Evolutionary conservation across 2,113 vertebrate genomes (phyloP), one percentile per base, ranked within the genome.

Genomic region (Leiothrix lutea): DNA sequence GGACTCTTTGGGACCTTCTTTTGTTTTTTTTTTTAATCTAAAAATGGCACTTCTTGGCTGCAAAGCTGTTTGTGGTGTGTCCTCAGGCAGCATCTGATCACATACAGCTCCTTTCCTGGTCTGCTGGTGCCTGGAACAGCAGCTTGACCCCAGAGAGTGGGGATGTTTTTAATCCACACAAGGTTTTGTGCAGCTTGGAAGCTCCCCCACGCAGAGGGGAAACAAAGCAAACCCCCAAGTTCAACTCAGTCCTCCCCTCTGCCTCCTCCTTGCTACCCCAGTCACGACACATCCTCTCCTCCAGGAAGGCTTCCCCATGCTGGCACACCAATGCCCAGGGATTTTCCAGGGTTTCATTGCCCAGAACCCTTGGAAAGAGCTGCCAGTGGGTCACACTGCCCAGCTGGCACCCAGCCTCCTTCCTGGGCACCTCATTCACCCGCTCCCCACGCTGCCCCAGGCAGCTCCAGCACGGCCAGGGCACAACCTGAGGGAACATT

Each of bases 381-480:
- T 5, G 8, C 57, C 2, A 17, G 81, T 61, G 90, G 86, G 72
- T 92, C 92, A 86, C 38, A 69, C 42, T 92, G 88, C 75, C 82
- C 35, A 3, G 67, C 51, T 94, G 94, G 95, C 94, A 88, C 75
- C 69, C 73, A 69, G 91, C 91, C 80, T 42, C 92, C 91, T 96
- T 95, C 95, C 96, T 96, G 95, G 74, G 78, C 79, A 75, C 70
- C 78, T 38, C 95, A 95, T 87, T 95, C 90, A 89, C 56, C 80
- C 26, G 2, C 83, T 94, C 60, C 31, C 77, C 50, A 50, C 0
- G 13, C n/a, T 4, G 3, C 48, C 9, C 14, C 33, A 28, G 88
- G 74, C 91, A 90, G 88, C 88, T 83, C 90, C 79, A 71, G 78
- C 17, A 11, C 0, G 7, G 48, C 53, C 13, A 14, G 69, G 48